Base-by-base conservation (phyloP, 2,888 invertebrate genomes). In the Drosophila melanosoma region DNA sequence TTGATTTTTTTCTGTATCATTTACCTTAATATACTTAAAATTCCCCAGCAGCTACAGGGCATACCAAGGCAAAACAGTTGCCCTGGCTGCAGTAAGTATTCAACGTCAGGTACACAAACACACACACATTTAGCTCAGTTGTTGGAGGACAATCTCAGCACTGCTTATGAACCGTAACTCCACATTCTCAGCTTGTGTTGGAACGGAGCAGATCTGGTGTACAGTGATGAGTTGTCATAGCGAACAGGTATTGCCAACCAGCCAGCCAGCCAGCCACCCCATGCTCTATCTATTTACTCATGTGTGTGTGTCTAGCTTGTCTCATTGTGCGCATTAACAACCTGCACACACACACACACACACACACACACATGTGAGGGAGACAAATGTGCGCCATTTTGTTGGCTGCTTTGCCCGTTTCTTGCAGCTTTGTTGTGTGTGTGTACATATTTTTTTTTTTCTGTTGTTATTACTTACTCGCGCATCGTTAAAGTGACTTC, bases 401-500 rank as follows among this genome's bases (percentile, higher is more conserved):
- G 85, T 78, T 76, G 75, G 71, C 52, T 69, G 71, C 52, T 69
- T 71, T 76, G 71, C 61, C 70, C 68, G 73, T 60, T 60, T 60
- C 73, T 71, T 59, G 42, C 48, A 66, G 51, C 51, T 36, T 11
- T 56, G 29, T 42, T 54, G 26, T 42, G 35, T 67, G 20, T 51
- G 45, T 52, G 26, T n/a, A 32, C 54, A 35, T n/a, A n/a, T n/a
- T 63, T 29, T 63, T 36, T 63, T n/a, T 69, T 59, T 80, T 67
- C 69, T 74, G 70, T 71, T 78, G 77, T 87, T 85, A 85, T 85
- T 84, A 87, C 85, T 85, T 87, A 83, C 87, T 85, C 85, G 85
- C 87, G 87, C 86, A 87, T 89, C 89, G 87, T 89, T 89, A 88
- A 89, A 88, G 86, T 86, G 84, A 88, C 88, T 88, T 88, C 89